Evolutionary conservation across 2,113 vertebrate species (phyloP).

Genomic region (Stigmatopora nigra): DNA sequence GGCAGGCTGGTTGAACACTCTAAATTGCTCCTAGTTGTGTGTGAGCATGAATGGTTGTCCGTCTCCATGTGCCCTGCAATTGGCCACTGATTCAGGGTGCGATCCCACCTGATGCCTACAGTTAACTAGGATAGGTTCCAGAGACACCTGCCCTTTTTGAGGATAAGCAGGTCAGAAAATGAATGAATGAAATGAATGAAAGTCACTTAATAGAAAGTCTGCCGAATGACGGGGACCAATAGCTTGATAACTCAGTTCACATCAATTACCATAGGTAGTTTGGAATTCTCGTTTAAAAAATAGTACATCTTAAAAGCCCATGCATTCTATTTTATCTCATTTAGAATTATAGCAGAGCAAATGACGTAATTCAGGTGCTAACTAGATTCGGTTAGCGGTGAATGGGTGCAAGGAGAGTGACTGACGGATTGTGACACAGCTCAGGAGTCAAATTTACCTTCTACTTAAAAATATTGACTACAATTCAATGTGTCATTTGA

Average conservation of each 20-base stretch:
- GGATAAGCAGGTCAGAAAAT: too few relatives aligned
- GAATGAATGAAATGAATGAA: background rate
- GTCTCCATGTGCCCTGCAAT: too few relatives aligned
- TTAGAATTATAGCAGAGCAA: background rate
- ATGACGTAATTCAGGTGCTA: background rate
- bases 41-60: too few relatives aligned
- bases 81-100: too few relatives aligned
- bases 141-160: too few relatives aligned
- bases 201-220: too few relatives aligned
- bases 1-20: too few relatives aligned
- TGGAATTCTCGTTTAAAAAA: too few relatives aligned
- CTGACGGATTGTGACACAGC: background rate
- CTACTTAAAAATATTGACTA: background rate
- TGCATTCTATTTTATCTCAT: background rate
- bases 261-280: background rate
- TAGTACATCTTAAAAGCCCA: too few relatives aligned
- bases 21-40: too few relatives aligned
- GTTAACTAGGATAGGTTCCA: too few relatives aligned
- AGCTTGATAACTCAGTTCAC: background rate
- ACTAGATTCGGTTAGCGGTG: background rate
- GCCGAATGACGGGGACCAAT: background rate
- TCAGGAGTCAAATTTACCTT: background rate
- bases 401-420: background rate
- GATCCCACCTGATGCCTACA: too few relatives aligned
- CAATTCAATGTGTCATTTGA: background rate